phyloP scores from a whole-genome alignment of 1,140 invertebrate species.

The Catajapyx aquilonaris region DNA sequence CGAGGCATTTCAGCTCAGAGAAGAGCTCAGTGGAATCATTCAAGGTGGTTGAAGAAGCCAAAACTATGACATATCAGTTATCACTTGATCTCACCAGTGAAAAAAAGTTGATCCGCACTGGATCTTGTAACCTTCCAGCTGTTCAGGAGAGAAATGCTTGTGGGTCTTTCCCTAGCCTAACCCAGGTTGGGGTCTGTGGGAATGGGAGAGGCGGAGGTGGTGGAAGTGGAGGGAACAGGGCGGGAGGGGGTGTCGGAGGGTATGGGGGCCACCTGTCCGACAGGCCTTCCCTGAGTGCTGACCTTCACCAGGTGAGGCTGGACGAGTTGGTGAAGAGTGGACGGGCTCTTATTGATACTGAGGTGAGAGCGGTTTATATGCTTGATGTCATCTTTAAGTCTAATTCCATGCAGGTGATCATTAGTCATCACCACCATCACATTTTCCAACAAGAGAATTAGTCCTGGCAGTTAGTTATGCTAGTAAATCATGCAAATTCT shows the following conservation, averaged over 20 bases:
- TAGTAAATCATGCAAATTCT: too few species aligned
- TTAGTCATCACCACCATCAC: too few species aligned
- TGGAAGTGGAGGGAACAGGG: too few species aligned
- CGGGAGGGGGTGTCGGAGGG: too few species aligned
- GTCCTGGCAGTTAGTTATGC: too few species aligned
- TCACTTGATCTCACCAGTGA: neutral
- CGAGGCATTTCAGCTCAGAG: constrained; percentile 36
- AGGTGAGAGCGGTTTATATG: too few species aligned
- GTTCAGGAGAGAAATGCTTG: neutral
- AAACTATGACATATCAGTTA: neutral
- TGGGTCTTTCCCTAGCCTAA: neutral
- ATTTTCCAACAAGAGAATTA: too few species aligned
- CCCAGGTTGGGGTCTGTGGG: neutral
- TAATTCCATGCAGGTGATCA: too few species aligned
- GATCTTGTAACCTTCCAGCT: neutral
- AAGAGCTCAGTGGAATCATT: too few species aligned
- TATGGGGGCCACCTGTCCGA: too few species aligned
- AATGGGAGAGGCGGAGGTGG: too few species aligned
- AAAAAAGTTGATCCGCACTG: neutral
- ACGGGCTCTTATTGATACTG: neutral
- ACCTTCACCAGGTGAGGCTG: neutral
- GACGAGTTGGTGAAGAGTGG: neutral
- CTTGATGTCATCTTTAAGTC: too few species aligned
- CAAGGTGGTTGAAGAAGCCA: neutral
- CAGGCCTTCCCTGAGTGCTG: neutral